Base-by-base conservation (phyloP, 2,888 invertebrate species). In the Alitta virens region DNA sequence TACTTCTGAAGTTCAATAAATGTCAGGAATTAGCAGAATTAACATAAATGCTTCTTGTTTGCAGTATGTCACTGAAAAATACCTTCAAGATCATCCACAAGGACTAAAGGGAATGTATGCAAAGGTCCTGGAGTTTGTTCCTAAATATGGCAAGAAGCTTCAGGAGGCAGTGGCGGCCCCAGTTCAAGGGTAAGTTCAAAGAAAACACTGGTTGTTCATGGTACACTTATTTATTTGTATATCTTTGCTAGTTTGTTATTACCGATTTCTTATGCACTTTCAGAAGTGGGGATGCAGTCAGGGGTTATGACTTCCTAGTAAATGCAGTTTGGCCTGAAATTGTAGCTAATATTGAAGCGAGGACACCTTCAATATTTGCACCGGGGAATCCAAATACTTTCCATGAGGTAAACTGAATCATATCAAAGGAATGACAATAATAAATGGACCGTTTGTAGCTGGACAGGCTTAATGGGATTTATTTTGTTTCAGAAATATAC, bases 341-440 rank as follows among this genome's bases (percentile, higher is more conserved):
- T 75, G 87, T 89, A n/a, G 70, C 70, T 56, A 76, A 75, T 55
- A 74, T 84, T 26, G 82, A 83, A 67, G 75, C 78, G 2, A 88
- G 91, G 78, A 86, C 92, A 75, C 87, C 90, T 16, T 88, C 90
- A 9, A 91, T 95, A 74, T 94, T 92, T 84, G 92, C 93, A 1
- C 92, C 94, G 16, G 95, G 94, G 61, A 93, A 95, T 84, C 94
- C 94, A 0, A 89, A 92, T 77, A 84, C 89, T 63, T 95, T 95
- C 81, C 91, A 91, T 65, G 86, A 84, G 77, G 86, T 86, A 76
- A 71, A 71, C 56, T 24, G n/a, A n/a, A n/a, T 2, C 25, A 46
- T 42, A 43, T n/a, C n/a, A n/a, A n/a, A n/a, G n/a, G n/a, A n/a
- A n/a, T n/a, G n/a, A n/a, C n/a, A n/a, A n/a, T n/a, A n/a, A n/a